phyloP scores from a whole-genome alignment of 2,797 vertebrate genomes.

The Serranus cabrilla region DNA sequence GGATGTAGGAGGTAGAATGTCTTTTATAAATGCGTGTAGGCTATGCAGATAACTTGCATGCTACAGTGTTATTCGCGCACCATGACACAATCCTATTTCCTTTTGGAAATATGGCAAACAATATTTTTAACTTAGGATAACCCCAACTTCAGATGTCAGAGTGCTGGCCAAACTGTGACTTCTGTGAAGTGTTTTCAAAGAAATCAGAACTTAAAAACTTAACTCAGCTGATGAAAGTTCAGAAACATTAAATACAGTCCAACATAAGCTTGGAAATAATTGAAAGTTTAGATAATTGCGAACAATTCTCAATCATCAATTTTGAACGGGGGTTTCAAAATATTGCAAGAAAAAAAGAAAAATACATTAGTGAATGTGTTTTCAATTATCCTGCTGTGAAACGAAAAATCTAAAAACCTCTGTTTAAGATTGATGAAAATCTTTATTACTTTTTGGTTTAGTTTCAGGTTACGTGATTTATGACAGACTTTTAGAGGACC shows the following conservation, averaged over 20 bases:
- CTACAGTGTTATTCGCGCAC: neutral
- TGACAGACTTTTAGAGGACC: conserved; percentile 22
- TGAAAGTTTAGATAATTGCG: conserved; percentile 6
- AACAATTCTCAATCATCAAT: neutral
- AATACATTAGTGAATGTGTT: conserved; percentile 6
- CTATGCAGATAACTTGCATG: too few species aligned
- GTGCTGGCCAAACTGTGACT: conserved; percentile 2
- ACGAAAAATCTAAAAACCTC: conserved; percentile 33
- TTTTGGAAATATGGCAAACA: neutral
- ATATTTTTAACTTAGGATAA: conserved; percentile 1
- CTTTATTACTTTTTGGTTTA: conserved; percentile 33
- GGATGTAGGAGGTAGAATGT: too few species aligned
- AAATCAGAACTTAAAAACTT: neutral
- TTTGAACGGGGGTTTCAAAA: conserved; percentile 23
- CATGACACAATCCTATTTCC: neutral
- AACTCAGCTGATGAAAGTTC: conserved; percentile 3
- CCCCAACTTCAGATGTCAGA: neutral
- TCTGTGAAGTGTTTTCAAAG: conserved; percentile 13
- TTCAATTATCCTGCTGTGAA: conserved; percentile 13
- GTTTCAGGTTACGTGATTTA: conserved; percentile 49
- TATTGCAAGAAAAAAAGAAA: neutral
- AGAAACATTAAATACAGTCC: conserved; percentile 9
- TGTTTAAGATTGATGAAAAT: conserved; percentile 14
- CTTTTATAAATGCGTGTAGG: too few species aligned
- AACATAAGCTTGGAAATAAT: conserved; percentile 11